These are phyloP conservation scores for Clanis bilineata DNA, from an alignment of 2,888 invertebrate species.

Conservation along the genomic window DNA sequence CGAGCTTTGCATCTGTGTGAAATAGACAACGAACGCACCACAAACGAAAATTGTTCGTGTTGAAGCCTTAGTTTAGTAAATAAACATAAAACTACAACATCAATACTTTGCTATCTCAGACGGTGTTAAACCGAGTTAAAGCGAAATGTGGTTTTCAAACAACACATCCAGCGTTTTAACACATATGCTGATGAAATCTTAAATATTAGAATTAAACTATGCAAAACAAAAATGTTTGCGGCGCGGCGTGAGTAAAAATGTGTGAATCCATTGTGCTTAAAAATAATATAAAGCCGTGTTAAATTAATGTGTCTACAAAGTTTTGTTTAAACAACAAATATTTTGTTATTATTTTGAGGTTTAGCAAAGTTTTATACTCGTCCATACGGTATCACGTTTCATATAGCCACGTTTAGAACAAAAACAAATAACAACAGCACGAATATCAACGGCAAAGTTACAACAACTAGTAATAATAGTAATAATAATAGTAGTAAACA, in stretches of 20 bases:
- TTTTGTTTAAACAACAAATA: slow-evolving; percentile 17
- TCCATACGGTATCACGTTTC: neutral
- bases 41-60: too few relatives aligned
- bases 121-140: neutral
- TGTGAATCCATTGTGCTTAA: neutral
- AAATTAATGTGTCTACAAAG: slow-evolving; percentile 2
- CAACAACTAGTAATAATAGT: too few relatives aligned
- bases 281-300: neutral
- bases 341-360: slow-evolving; percentile 14
- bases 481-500: too few relatives aligned
- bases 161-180: neutral
- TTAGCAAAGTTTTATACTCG: slow-evolving; percentile 23
- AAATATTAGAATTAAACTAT: neutral
- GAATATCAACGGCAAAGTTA: too few relatives aligned
- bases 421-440: neutral
- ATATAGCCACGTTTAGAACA: neutral
- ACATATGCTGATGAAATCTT: neutral
- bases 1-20: too few relatives aligned
- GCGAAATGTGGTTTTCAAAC: neutral
- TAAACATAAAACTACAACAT: too few relatives aligned
- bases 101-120: neutral
- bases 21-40: too few relatives aligned
- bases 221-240: neutral
- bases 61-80: too few relatives aligned
- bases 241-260: neutral